Base-by-base conservation (phyloP, 2,113 vertebrate species). In the Leiothrix lutea region DNA sequence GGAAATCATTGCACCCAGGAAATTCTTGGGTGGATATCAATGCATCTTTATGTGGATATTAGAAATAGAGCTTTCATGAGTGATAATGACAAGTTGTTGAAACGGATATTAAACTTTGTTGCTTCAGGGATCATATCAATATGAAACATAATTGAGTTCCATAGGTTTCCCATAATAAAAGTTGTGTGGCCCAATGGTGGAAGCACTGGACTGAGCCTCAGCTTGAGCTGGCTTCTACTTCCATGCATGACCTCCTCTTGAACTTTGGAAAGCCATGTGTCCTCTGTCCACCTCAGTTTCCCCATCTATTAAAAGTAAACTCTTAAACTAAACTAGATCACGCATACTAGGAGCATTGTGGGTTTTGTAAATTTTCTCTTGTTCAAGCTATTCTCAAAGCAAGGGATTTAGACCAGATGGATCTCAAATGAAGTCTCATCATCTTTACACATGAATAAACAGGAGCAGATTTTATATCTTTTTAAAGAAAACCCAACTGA, bases 171-270 rank as follows among this genome's bases (percentile, higher is more conserved):
- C 6, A 4, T 33, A 40, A 69, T 48, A 73, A 70, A 50, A 9
- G 26, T 47, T 69, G 31, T 24, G 31, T 54, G 36, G 8, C 35
- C 26, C 60, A 66, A 5, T 26, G 66, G 33, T 0, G 0, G 10
- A 11, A 74, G 56, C 44, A 21, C 36, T 61, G 26, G 29, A 38
- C 15, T 22, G 14, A 5, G 6, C 56, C 67, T 62, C n/a, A 73
- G 33, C 42, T 62, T 66, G 47, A 80, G 29, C 25, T 66, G 51
- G 42, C 53, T 86, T 83, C 56, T 74, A 5, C 58, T 88, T 45
- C 58, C 26, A 7, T 8, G 8, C 35, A 35, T 38, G n/a, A 82
- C 40, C 22, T 77, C 25, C 31, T 80, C 56, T 66, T 61, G 74
- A 80, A 61, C 80, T 80, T 44, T 12, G 8, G 50, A 88, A 86